Evolutionary conservation across 2,113 vertebrate species (phyloP), one percentile per base, ranked within the genome.

Genomic region (Oncorhynchus kisutch): DNA sequence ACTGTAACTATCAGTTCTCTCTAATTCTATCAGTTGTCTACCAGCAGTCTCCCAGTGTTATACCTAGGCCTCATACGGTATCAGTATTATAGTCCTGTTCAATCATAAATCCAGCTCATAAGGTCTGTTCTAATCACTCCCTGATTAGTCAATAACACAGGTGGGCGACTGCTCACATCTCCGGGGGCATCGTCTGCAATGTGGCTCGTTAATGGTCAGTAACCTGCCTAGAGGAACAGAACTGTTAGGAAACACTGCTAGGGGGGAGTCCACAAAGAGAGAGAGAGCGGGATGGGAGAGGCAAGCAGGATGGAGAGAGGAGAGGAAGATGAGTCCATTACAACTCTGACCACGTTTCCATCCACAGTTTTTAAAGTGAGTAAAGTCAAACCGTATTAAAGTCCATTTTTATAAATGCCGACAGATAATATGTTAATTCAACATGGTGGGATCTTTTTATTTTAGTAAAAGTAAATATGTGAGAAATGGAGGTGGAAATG

Each of bases 101-200:
- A 84, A 80, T 88, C 89, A 88, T 90, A 90, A 92, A 92, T 91
- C 88, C 79, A 74, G 84, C 88, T 89, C 79, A 78, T 90, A 92
- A 85, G 84, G 90, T 82, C 80, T 79, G 66, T 84, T 54, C 51
- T 54, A 54, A 54, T 54, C 16, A 18, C 51, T 84, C 85, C 88
- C 91, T 90, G 90, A 92, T 91, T 91, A 91, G 90, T 87, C 91
- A 89, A 90, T 90, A 85, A 79, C 78, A 80, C 90, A 90, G 90
- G 91, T 91, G 90, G 90, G 90, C 73, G 82, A 87, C 82, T 83
- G 84, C 81, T 45, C 39, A 45, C 39, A 45, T 45, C 39, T 45
- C 39, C 39, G 39, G 9, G 9, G 39, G 39, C 39, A 11, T 45
- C 39, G 39, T 45, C 39, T 45, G 39, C 39, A 18, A 54, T 18